A percentile compares a stretch with the other conserved stretches of the same genome.
phyloP scores from a whole-genome alignment of 2,113 vertebrate genomes.

The Mormoops blainvillei region DNA sequence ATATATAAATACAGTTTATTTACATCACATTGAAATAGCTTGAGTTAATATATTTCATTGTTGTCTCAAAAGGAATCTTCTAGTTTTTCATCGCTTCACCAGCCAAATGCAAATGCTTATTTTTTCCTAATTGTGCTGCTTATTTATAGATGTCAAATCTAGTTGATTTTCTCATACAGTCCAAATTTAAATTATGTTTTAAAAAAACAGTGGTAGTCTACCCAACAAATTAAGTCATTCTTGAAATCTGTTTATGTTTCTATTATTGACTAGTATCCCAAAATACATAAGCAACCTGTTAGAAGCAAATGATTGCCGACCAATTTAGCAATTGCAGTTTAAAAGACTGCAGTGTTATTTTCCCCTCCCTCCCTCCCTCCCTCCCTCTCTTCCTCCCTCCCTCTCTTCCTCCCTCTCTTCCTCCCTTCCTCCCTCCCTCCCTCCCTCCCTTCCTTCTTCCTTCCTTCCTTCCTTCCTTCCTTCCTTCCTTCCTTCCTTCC shows the following conservation, averaged over 20 bases:
- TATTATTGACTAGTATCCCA: neutral
- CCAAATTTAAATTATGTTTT: conserved; percentile 27
- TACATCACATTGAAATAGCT: neutral
- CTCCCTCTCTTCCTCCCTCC: neutral
- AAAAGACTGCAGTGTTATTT: neutral
- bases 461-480: neutral
- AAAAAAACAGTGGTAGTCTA: conserved; percentile 14
- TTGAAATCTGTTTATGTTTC: conserved; percentile 35
- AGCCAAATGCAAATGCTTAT: neutral
- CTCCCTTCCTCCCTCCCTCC: neutral
- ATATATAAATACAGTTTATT: neutral
- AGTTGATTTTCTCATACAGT: neutral
- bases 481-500: neutral
- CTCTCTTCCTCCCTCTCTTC: neutral
- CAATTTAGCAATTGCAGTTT: conserved; percentile 6
- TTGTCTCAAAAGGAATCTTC: neutral
- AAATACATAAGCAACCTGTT: neutral
- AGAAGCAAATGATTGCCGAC: conserved; percentile 5
- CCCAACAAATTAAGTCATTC: conserved; percentile 30
- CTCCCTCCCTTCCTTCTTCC: neutral
- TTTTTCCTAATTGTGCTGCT: neutral
- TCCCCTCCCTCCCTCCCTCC: neutral
- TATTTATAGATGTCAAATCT: conserved; percentile 16
- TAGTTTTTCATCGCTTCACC: neutral
- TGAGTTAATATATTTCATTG: neutral